A percentile compares a stretch with the other conserved stretches of the same genome.
These are phyloP conservation scores for Cyclophora punctaria DNA, from an alignment of 2,888 invertebrate species.

Conservation along the genomic window DNA sequence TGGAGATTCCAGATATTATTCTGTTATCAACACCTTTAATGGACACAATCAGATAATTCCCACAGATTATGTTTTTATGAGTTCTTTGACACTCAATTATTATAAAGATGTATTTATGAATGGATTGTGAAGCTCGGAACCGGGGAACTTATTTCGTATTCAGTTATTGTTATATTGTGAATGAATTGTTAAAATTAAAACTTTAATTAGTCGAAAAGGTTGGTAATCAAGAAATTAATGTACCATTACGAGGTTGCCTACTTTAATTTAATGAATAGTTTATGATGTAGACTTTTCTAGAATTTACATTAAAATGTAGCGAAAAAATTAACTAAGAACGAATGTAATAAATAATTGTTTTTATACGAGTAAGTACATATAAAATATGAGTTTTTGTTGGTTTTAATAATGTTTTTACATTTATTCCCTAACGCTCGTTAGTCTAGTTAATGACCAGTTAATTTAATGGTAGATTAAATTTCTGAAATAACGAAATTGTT, in stretches of 20 bases:
- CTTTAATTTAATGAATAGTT: background rate
- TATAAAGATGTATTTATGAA: conserved; percentile 19
- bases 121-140: conserved; percentile 23
- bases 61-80: conserved; percentile 19
- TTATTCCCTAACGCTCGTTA: too few relatives aligned
- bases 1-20: conserved; percentile 1
- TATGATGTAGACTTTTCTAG: background rate
- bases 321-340: too few relatives aligned
- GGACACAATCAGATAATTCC: conserved; percentile 18
- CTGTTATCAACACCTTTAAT: conserved; percentile 9
- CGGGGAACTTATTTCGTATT: conserved; percentile 16
- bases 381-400: too few relatives aligned
- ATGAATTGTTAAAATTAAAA: conserved; percentile 10
- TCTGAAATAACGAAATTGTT: too few relatives aligned
- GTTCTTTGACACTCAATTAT: conserved; percentile 22
- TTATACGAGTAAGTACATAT: too few relatives aligned
- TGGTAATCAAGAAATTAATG: conserved; percentile 11
- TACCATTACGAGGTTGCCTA: background rate
- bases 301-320: background rate
- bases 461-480: too few relatives aligned
- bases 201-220: conserved; percentile 15
- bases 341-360: too few relatives aligned
- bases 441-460: too few relatives aligned
- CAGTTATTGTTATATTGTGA: conserved; percentile 7
- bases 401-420: too few relatives aligned